Base-by-base conservation (phyloP, 2,888 invertebrate genomes). In the Clanis bilineata region DNA sequence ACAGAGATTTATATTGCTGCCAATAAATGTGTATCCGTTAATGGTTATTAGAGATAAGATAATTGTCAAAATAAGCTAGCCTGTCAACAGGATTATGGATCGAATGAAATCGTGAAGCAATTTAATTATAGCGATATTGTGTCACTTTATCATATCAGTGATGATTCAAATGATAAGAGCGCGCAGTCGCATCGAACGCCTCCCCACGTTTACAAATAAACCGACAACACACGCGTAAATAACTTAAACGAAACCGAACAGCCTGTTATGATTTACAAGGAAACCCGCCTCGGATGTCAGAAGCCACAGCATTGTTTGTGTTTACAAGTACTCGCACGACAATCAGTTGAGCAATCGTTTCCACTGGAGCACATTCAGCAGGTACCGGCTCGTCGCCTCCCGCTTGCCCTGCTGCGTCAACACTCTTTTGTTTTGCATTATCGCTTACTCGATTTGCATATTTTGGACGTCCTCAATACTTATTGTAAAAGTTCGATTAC, bases 301-400 rank as follows among this genome's bases (percentile, higher is more conserved):
- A 74, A 71, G 66, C 66, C 66, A 60, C 62, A 67, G 77, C 76
- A 83, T 87, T 86, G 89, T 88, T 88, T 86, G 82, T 82, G 67
- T 86, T 86, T 82, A 81, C 80, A 66, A 77, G 76, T 77, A 80
- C 80, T 72, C 66, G 69, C 73, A 73, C 76, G 77, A 79, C 80
- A 82, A 82, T 85, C 74, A 82, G 80, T 90, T 88, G 79, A 73
- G 90, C 84, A 90, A 90, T 85, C 81, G 77, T 77, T 80, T 77
- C 78, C 74, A 77, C 74, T 81, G 77, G 71, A 72, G 80, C 80
- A 73, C 74, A 80, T 79, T 87, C 83, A 85, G 86, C 85, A 77
- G 75, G 76, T 80, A 78, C 73, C 79, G 60, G 67, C 71, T 72
- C 72, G 71, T 68, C 65, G 62, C 61, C 67, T 12, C 77, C 72